Conservation (phyloP, 2,797 vertebrate species). For the Sternarchorhynchus goeldii region DNA sequence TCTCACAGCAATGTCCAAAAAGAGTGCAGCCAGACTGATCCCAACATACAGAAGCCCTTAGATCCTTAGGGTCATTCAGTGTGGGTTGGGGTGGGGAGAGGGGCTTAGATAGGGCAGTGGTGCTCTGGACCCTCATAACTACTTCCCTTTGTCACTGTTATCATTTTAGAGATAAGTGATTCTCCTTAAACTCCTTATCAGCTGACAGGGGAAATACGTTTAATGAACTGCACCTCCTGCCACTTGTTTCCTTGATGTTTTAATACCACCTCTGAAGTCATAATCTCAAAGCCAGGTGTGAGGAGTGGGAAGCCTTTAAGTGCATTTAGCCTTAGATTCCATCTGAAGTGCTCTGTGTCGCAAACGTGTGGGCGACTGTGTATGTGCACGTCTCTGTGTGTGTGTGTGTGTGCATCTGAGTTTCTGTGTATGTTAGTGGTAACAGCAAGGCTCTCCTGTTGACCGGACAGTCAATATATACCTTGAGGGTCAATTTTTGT, state of each 20-base stretch:
- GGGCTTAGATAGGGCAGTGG: slow-evolving; percentile 14
- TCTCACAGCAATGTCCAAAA: no score
- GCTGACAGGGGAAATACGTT: slow-evolving; percentile 26
- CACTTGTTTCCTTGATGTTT: slow-evolving; percentile 36
- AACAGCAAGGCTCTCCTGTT: slow-evolving; percentile 9
- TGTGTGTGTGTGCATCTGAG: not conserved
- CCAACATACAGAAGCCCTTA: slow-evolving; percentile 21
- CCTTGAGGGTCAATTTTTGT: no score
- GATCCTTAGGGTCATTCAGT: slow-evolving; percentile 13
- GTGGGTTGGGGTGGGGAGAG: not conserved
- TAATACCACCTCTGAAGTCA: slow-evolving; percentile 27
- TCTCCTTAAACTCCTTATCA: slow-evolving; percentile 44
- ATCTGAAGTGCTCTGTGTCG: not conserved
- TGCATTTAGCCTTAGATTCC: slow-evolving; percentile 28
- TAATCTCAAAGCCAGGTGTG: slow-evolving; percentile 41
- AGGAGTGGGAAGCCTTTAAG: slow-evolving; percentile 11
- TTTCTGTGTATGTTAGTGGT: not conserved
- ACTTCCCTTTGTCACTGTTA: slow-evolving; percentile 28
- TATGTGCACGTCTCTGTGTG: no score
- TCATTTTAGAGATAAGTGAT: slow-evolving; percentile 45
- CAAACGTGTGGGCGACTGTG: not conserved
- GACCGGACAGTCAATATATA: not conserved
- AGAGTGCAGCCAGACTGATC: not conserved
- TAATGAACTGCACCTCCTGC: slow-evolving; percentile 38
- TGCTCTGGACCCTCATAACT: slow-evolving; percentile 26